Evolutionary conservation across 2,113 vertebrate species (phyloP), one percentile per base, ranked within the genome.

Genomic region (Chionomys nivalis): DNA sequence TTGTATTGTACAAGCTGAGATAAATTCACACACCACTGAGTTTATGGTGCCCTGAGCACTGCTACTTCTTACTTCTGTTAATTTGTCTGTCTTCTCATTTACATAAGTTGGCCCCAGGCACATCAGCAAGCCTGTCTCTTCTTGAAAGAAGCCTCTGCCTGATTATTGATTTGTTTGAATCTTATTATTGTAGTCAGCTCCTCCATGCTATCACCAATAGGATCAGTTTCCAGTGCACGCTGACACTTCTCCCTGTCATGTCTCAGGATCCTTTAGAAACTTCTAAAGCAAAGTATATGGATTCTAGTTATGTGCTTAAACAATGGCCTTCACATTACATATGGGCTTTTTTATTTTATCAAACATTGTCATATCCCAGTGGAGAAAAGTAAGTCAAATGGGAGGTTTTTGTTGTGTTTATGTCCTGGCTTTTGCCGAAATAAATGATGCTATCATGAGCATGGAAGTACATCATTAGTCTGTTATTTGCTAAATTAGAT

Each of bases 1-100:
- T 44, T 33, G 7, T 49, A 14, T 33, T 0, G 0, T 42, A 8
- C 14, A 23, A 23, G 36, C 2, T 39, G 1, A 8, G 9, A 4
- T 0, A 42, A n/a, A 10, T 47, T 36, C 2, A 8, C 14, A 10
- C 0, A 8, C 21, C 7, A 3, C 16, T 63, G n/a, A 44, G 61
- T 31, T 26, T 7, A 75, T 55, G 63, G 82, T 73, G 2, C 49
- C 79, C 21, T 36, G 52, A 87, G 61, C 72, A 49, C 9, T 21
- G 9, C 63, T 26, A 26, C 1, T 24, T 77, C 68, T 77, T 16
- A 33, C 7, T 33, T 75, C 72, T n/a, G 63, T 87, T 66, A 47
- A 66, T 31, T 17, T 31, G 28, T 86, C 44, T 86, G 14, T 66
- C 28, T 65, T 66, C 58, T 85, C 2, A 3, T 31, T 42, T 9